A percentile compares a stretch with the other conserved stretches of the same genome.
Evolutionary conservation across 2,797 vertebrate species (phyloP).

Genomic region (Steatocranus sp.): DNA sequence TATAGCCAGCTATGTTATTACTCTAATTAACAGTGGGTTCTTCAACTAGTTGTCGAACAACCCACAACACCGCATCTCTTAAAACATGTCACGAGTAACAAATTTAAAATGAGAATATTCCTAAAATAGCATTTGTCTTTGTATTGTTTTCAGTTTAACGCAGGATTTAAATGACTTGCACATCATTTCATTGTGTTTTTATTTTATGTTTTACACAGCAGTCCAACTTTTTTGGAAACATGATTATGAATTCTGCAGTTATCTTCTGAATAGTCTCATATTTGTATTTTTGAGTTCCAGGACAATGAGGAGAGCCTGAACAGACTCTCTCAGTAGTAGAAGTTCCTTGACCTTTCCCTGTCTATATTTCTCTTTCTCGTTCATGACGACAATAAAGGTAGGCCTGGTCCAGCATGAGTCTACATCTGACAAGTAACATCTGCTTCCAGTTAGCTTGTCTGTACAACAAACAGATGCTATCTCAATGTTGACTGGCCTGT

Average conservation of each 20-base stretch:
- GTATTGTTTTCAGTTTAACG: not conserved
- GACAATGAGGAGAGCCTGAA: not conserved
- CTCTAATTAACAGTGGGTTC: not conserved
- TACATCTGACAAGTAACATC: conserved; percentile 77
- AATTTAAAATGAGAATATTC: not conserved
- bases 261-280: not conserved
- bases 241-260: not conserved
- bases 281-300: not conserved
- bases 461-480: conserved; percentile 74
- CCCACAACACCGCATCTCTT: not conserved
- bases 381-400: conserved; percentile 75
- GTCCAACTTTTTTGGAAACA: not conserved
- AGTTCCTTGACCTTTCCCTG: conserved; percentile 53
- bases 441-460: conserved; percentile 79
- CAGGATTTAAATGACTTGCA: not conserved
- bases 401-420: conserved; percentile 73
- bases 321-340: conserved; percentile 42
- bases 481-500: conserved; percentile 72
- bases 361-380: conserved; percentile 67
- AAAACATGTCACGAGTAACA: not conserved
- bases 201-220: not conserved
- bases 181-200: not conserved
- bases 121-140: not conserved
- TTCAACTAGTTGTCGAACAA: not conserved
- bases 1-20: not conserved